These are phyloP conservation scores for Ricordea florida DNA, from an alignment of 92 coral and sea anemone genomes.

Conservation along the genomic window DNA sequence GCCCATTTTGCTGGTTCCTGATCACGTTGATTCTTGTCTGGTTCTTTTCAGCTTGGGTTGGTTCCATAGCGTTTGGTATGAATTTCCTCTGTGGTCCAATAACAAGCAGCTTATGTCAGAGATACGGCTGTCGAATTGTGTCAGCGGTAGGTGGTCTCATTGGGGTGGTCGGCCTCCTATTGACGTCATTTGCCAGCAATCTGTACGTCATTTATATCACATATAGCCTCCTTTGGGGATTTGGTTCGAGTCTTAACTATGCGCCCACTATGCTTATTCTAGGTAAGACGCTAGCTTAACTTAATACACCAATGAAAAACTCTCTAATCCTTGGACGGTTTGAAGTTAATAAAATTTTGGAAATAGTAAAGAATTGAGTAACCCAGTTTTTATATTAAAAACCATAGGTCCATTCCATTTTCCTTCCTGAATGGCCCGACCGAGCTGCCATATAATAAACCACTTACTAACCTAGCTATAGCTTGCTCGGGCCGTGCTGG, in stretches of 20 bases:
- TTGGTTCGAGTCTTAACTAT: constrained; percentile 87
- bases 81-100: constrained; percentile 88
- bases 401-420: no score
- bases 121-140: constrained; percentile 82
- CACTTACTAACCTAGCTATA: no score
- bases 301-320: background rate
- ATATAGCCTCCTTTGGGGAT: constrained; percentile 87
- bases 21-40: background rate
- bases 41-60: constrained; percentile 81
- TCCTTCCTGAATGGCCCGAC: no score
- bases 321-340: no score
- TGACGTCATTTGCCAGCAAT: constrained; percentile 84
- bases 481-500: no score
- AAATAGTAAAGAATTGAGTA: no score
- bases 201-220: constrained; percentile 85
- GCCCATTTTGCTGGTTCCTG: background rate
- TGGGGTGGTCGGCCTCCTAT: constrained; percentile 75
- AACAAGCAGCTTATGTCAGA: constrained; percentile 76
- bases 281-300: constrained; percentile 42
- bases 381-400: no score
- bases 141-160: constrained; percentile 76
- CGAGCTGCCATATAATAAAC: no score
- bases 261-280: constrained; percentile 89
- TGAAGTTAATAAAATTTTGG: no score
- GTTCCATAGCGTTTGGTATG: constrained; percentile 91